Evolutionary conservation across 1,140 invertebrate species (phyloP).

Genomic region (Drosophila tsacasi): DNA sequence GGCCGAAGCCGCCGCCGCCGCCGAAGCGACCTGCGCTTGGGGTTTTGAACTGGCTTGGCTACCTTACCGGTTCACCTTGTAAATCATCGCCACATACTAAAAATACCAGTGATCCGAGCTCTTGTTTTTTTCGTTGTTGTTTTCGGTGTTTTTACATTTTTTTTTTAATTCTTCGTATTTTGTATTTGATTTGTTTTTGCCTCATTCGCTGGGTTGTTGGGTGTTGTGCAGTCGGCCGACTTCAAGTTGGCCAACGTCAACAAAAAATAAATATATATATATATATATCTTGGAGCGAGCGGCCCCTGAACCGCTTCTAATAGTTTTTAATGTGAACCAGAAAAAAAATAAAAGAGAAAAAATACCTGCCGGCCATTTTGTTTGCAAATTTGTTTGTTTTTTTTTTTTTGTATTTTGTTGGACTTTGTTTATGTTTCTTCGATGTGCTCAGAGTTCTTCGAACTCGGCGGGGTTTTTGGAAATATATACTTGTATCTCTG

Average conservation of each 20-base stretch:
- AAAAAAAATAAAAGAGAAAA: too few relatives aligned
- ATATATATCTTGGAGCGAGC: conserved; percentile 5
- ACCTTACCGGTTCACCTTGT: conserved; percentile 63
- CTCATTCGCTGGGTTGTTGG: conserved; percentile 12
- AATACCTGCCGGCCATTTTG: conserved; percentile 44
- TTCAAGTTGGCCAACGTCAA: conserved; percentile 53
- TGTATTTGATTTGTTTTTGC: conserved; percentile 26
- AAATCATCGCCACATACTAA: conserved; percentile 63
- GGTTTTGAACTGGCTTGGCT: conserved; percentile 65
- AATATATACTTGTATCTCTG: conserved; percentile 10
- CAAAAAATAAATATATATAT: neutral
- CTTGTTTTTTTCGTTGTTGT: conserved; percentile 22
- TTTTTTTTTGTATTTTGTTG: neutral
- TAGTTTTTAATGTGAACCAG: conserved; percentile 46
- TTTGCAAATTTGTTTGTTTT: conserved; percentile 40
- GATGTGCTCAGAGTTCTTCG: conserved; percentile 53
- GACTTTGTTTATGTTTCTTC: conserved; percentile 42
- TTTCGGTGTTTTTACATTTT: conserved; percentile 11
- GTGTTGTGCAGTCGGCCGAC: conserved; percentile 56
- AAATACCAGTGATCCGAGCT: conserved; percentile 62
- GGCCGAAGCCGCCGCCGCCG: conserved; percentile 7
- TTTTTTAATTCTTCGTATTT: neutral
- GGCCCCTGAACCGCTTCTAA: conserved; percentile 52
- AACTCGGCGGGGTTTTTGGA: conserved; percentile 52
- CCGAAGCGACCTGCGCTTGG: conserved; percentile 38